Conservation (phyloP, 2,797 vertebrate genomes). For the Scolopax bukidnonensis region DNA sequence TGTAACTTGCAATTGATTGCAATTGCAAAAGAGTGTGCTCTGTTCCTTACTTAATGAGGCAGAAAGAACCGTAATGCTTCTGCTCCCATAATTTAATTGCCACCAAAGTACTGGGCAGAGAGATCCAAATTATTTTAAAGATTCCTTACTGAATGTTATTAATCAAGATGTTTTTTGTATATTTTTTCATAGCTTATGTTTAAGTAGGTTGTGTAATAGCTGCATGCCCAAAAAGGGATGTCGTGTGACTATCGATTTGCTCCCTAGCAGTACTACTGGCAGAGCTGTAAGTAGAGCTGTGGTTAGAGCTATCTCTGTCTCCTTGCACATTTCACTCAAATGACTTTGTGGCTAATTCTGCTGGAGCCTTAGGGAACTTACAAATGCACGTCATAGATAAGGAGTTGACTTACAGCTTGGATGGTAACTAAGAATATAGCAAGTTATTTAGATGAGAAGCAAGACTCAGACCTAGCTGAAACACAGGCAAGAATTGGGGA, state of each 20-base stretch:
- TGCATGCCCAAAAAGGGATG: background rate
- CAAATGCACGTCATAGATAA: background rate
- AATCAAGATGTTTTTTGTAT: background rate
- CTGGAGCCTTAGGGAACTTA: slow-evolving; percentile 48
- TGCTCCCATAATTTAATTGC: background rate
- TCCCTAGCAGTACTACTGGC: background rate
- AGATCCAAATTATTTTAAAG: background rate
- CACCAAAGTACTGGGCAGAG: background rate
- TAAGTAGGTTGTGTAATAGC: background rate
- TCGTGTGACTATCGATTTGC: background rate
- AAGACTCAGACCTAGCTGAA: background rate
- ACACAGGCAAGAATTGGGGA: background rate
- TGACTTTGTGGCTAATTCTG: slow-evolving; percentile 68
- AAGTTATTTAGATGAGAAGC: slow-evolving; percentile 25
- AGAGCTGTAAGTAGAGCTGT: slow-evolving; percentile 52
- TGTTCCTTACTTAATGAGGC: background rate
- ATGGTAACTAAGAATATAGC: slow-evolving; percentile 48
- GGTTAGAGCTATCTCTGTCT: slow-evolving; percentile 56
- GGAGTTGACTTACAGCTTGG: slow-evolving; percentile 20
- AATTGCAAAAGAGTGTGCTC: background rate
- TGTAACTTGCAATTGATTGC: background rate
- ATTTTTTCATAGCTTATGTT: background rate
- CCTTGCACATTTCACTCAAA: slow-evolving; percentile 47
- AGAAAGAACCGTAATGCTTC: background rate
- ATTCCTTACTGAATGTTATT: background rate